Percentiles rank a stretch among this genome's conserved stretches.
Conservation (phyloP, 2,113 vertebrate species). For the Crotalus horridus region DNA sequence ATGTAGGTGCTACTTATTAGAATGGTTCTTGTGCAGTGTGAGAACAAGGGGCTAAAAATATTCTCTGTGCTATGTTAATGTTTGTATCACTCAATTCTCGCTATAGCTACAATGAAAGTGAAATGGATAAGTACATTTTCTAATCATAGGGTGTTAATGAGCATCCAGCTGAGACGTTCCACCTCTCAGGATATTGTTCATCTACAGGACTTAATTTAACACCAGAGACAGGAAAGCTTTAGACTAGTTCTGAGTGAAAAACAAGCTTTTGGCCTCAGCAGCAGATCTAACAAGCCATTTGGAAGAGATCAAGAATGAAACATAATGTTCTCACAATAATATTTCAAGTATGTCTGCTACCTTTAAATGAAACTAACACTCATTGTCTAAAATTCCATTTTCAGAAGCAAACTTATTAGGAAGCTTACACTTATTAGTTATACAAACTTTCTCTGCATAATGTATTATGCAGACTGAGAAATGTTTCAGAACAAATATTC, state of each 20-base stretch:
- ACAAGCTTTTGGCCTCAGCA: not conserved
- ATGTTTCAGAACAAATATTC: not conserved
- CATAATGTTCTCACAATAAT: not conserved
- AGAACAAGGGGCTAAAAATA: slow-evolving; percentile 44
- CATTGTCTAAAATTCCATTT: not conserved
- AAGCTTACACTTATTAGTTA: not conserved
- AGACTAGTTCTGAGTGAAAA: not conserved
- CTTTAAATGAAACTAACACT: not conserved
- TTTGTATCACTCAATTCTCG: slow-evolving; percentile 6
- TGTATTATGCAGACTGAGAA: not conserved
- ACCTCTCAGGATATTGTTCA: not conserved
- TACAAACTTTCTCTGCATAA: not conserved
- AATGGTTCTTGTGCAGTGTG: slow-evolving; percentile 28
- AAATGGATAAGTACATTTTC: slow-evolving; percentile 18
- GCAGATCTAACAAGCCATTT: not conserved
- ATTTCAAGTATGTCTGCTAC: not conserved
- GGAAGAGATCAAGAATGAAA: not conserved
- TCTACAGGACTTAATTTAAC: not conserved
- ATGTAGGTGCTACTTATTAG: slow-evolving; percentile 45
- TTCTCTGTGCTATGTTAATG: not conserved
- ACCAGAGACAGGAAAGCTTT: not conserved
- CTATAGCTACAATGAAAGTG: not conserved
- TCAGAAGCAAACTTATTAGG: not conserved
- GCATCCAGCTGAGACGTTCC: slow-evolving; percentile 9
- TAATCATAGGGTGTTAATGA: slow-evolving; percentile 22